Evolutionary conservation across 2,113 vertebrate genomes (phyloP).

Genomic region (Lathamus discolor): DNA sequence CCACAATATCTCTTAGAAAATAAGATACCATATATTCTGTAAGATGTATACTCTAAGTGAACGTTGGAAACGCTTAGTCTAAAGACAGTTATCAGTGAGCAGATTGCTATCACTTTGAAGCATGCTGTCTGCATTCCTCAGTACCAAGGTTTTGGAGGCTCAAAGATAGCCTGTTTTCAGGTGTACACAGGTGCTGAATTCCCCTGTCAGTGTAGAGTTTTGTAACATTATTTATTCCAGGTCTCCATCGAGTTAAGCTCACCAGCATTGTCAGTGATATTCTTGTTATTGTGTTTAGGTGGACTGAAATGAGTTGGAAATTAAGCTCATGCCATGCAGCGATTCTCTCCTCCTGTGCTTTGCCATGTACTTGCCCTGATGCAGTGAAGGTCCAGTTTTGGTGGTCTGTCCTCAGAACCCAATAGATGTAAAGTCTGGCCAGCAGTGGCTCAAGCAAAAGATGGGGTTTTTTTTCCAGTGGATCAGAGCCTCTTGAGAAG

Average conservation of each 20-base stretch:
- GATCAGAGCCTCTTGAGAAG: not conserved
- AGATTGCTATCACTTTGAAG: not conserved
- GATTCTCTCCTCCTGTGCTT: not conserved
- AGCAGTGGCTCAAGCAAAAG: not conserved
- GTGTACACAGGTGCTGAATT: not conserved
- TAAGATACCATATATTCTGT: not conserved
- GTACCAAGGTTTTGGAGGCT: not conserved
- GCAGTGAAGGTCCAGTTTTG: not conserved
- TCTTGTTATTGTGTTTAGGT: not conserved
- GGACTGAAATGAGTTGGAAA: not conserved
- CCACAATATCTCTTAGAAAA: not conserved
- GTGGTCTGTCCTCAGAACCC: not conserved
- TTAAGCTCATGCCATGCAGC: not conserved
- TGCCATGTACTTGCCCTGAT: not conserved
- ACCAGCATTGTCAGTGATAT: accelerated
- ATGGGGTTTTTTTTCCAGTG: no score
- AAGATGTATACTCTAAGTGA: not conserved
- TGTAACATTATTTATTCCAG: not conserved
- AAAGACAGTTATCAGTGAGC: not conserved
- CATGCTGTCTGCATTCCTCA: not conserved
- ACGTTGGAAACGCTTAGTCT: not conserved
- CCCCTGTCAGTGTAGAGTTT: not conserved
- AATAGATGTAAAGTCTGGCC: not conserved
- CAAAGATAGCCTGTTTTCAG: not conserved
- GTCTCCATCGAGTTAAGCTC: not conserved